phyloP scores from a whole-genome alignment of 2,888 invertebrate species.

The Galerucella calmariensis region DNA sequence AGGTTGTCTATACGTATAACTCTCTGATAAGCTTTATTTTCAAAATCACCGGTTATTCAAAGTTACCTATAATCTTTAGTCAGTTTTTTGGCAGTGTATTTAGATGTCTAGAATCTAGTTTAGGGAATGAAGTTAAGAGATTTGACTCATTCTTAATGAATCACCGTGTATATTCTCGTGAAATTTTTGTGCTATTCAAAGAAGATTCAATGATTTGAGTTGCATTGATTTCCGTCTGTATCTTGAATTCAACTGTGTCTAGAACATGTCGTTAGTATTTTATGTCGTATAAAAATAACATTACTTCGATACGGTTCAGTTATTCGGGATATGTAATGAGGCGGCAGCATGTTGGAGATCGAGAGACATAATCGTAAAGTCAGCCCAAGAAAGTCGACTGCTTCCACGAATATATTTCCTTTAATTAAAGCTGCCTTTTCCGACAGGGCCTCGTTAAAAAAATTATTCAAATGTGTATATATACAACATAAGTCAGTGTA shows the following conservation, averaged over 20 bases:
- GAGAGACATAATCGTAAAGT: slow-evolving; percentile 57
- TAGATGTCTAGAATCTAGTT: too few species aligned
- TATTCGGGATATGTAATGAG: slow-evolving; percentile 60
- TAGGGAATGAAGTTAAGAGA: too few species aligned
- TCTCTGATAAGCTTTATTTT: too few species aligned
- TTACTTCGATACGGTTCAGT: slow-evolving; percentile 59
- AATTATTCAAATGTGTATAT: too few species aligned
- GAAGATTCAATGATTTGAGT: background rate
- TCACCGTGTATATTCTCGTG: too few species aligned
- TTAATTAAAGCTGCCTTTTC: slow-evolving; percentile 52
- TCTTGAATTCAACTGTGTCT: slow-evolving; percentile 15
- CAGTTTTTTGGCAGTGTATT: too few species aligned
- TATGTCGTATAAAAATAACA: slow-evolving; percentile 62
- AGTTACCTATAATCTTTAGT: too few species aligned
- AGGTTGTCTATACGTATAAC: too few species aligned
- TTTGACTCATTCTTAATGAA: too few species aligned
- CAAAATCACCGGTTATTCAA: too few species aligned
- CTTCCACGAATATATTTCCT: slow-evolving; percentile 52
- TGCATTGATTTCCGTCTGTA: slow-evolving; percentile 2
- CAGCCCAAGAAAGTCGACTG: slow-evolving; percentile 53
- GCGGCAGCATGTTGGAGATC: slow-evolving; percentile 57
- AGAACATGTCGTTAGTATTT: slow-evolving; percentile 59
- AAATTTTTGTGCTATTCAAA: too few species aligned
- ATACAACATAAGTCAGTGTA: too few species aligned
- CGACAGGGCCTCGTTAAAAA: background rate